A percentile compares a stretch with the other conserved stretches of the same genome.
Conservation (phyloP, 2,888 invertebrate genomes). For the Dryobota labecula region DNA sequence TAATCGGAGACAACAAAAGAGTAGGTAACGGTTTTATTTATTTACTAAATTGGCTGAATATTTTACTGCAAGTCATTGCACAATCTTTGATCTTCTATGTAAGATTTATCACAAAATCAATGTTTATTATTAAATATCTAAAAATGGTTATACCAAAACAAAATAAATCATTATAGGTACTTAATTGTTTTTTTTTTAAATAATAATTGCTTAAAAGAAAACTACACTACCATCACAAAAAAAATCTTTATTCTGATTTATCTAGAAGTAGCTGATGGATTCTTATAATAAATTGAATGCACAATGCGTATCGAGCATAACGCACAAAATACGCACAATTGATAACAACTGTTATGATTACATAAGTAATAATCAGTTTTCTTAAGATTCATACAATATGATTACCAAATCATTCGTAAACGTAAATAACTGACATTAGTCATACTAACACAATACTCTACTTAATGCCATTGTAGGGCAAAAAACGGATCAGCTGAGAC, state of each 20-base stretch:
- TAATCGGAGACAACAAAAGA: constrained; percentile 65
- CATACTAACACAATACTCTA: constrained; percentile 62
- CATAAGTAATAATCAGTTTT: constrained; percentile 9
- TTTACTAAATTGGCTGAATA: constrained; percentile 40
- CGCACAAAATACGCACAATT: constrained; percentile 9
- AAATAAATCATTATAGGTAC: constrained; percentile 1
- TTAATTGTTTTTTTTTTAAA: not conserved
- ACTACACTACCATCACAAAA: not conserved
- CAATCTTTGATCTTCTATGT: not conserved
- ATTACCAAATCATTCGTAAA: constrained; percentile 32
- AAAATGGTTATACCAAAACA: not conserved
- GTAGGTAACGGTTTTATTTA: constrained; percentile 66
- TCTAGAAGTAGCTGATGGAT: not conserved
- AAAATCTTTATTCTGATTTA: not conserved
- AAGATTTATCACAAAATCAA: not conserved
- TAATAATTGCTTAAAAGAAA: not conserved
- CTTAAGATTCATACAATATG: not conserved
- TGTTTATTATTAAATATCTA: not conserved
- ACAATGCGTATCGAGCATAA: constrained; percentile 22
- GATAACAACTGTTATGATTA: no score
- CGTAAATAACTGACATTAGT: constrained; percentile 39
- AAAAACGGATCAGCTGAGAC: constrained; percentile 75
- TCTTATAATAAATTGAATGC: not conserved
- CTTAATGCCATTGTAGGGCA: constrained; percentile 51
- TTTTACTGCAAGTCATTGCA: constrained; percentile 26